Evolutionary conservation across 2,888 invertebrate genomes (phyloP), one percentile per base, ranked within the genome.

Genomic region (Melanophora roralis): DNA sequence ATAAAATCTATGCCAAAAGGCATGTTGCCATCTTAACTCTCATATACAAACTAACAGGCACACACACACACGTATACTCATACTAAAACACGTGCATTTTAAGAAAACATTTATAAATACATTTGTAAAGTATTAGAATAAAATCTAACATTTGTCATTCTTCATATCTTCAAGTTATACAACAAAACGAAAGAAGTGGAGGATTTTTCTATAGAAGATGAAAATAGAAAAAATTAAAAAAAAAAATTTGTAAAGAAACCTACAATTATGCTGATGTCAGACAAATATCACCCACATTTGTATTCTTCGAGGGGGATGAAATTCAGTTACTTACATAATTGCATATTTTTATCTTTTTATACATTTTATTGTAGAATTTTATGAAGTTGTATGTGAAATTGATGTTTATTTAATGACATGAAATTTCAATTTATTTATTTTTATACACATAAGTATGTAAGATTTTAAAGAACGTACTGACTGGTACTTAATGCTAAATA

Each of bases 251-350:
- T 34, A 73, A 45, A 45, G 43, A 64, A 76, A 57, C 55, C 74
- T 67, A 62, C 57, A 76, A 76, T 76, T 73, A 53, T 76, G 80
- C 80, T 80, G 72, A 80, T 73, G 73, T 80, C 76, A 80, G 62
- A 40, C 51, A 53, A 64, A 64, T 36, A 43, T 16, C 57, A 62
- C 75, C 75, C 78, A 74, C 72, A 34, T 51, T 59, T 69, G 4
- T 51, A 23, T 7, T 45, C 1, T n/a, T n/a, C n/a, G n/a, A 19
- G 21, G 49, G 76, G 64, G 69, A 76, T 69, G 75, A 55, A 57
- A 64, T 36, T 49, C n/a, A 53, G 21, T 38, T 53, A n/a, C 40
- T 27, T 27, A 27, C 27, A 27, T 27, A 27, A 27, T 27, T 27
- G 27, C 6, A 27, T 27, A 27, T 6, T 27, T n/a, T n/a, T n/a